Base-by-base conservation (phyloP, 2,797 vertebrate genomes). In the Phalanger gymnotis region DNA sequence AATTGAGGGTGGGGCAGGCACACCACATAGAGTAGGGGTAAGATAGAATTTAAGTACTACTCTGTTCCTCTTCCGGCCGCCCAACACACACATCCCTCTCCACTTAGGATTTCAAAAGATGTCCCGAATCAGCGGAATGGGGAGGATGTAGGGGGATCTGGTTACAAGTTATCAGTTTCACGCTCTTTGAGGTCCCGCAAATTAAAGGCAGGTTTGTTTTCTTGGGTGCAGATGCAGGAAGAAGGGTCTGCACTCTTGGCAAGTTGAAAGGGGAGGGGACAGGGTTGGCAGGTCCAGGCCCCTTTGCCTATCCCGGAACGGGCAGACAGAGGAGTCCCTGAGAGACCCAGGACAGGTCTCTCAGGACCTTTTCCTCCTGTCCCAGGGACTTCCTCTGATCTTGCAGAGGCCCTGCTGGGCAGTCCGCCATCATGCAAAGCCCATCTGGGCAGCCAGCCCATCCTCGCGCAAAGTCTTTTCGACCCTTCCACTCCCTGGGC, bases 371-470 rank as follows among this genome's bases (percentile, higher is more conserved):
- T 66, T 34, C 34, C 13, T 81, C 19, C 94, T 47, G 40, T 52
- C 53, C 90, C 40, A 25, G 28, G 54, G 55, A 27, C 54, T 54
- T 47, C 92, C 73, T 54, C 51, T 31, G 61, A 52, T 34, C 40
- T 57, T 57, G 66, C 96, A 92, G 58, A 96, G 96, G 95, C 97
- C 96, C 92, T 14, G 54, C 25, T 30, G 55, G 91, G 28, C 81
- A 40, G 90, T 16, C n/a, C 31, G 56, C 53, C 52, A 7, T 34
- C 96, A 95, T 53, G 93, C 94, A 93, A 94, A 55, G 40, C 96
- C 73, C 25, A 2, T 47, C 73, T 27, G 73, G 40, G 73, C 25
- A 87, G 22, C 3, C 40, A 87, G 22, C 40, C 19, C 73, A 47
- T 14, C 40, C 4, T 51, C 40, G n/a, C 11, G 40, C 40, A 27